Evolutionary conservation across 2,888 invertebrate genomes (phyloP), one percentile per base, ranked within the genome.

Genomic region (Melieria omissa): DNA sequence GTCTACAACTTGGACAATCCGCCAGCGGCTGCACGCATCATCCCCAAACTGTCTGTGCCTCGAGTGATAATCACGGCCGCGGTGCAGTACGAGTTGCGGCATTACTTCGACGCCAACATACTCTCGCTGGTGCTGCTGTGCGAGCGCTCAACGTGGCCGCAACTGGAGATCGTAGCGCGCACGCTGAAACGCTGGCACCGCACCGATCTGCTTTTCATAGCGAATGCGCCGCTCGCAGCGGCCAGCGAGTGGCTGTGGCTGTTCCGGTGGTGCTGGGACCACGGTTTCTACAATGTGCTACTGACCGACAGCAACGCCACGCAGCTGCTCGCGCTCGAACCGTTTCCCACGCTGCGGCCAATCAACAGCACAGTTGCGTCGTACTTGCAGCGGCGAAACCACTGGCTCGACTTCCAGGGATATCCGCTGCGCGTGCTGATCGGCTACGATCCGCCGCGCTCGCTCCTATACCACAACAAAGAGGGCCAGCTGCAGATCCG

Each of bases 181-280:
- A 29, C 29, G 29, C 29, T 29, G 2, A 29, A 42, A 12, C 60
- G 60, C 12, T 44, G 44, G 44, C 60, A 60, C 60, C 42, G 60
- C 58, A 12, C 42, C 45, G 1, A 7, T 41, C 44, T 14, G 12
- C 60, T 60, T 14, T 14, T n/a, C 44, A 42, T 44, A n/a, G 14
- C 12, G 3, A 42, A 41, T 60, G 60, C 44, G 12, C 9, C 60
- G 10, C 41, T 42, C 4, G 12, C 42, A 10, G 16, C 16, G 16
- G 16, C 16, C 16, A 16, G 16, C 16, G 16, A 16, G 16, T 49
- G 49, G 49, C 41, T 29, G 9, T 4, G 29, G 10, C 68, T 74
- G 6, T 68, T 74, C 60, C 66, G 73, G 14, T 77, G 76, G 74
- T 78, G 77, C 52, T 78, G 78, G 78, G 54, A 65, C 6, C 72